These are phyloP conservation scores for Clunio marinus DNA, from an alignment of 2,888 invertebrate species.

Conservation along the genomic window DNA sequence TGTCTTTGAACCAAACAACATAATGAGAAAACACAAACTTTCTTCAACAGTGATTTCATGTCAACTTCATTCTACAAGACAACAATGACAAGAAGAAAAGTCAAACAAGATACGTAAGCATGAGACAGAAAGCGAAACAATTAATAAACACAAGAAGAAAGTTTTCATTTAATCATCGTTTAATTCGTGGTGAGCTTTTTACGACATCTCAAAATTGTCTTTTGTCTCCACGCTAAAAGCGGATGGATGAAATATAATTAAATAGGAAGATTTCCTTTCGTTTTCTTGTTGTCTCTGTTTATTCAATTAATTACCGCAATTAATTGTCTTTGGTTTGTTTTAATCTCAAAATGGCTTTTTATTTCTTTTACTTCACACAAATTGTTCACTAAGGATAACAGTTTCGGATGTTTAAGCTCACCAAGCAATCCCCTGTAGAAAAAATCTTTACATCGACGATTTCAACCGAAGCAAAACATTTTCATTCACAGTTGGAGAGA, in stretches of 20 bases:
- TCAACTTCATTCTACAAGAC: no score
- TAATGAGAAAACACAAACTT: no score
- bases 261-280: not conserved
- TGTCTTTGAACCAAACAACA: not conserved
- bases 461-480: not conserved
- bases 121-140: not conserved
- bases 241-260: slow-evolving; percentile 10
- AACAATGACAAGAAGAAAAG: no score
- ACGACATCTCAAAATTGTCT: not conserved
- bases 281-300: not conserved
- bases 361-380: not conserved
- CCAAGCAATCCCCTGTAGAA: not conserved
- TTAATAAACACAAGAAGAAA: slow-evolving; percentile 18
- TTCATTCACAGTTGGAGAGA: not conserved
- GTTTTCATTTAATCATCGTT: slow-evolving; percentile 20
- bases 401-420: not conserved
- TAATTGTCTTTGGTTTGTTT: slow-evolving; percentile 18
- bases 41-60: no score
- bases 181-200: slow-evolving; percentile 22
- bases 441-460: not conserved
- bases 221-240: not conserved
- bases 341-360: slow-evolving; percentile 18
- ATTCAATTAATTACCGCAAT: slow-evolving; percentile 20
- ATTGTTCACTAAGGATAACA: not conserved
- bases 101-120: no score